phyloP scores from a whole-genome alignment of 2,113 vertebrate species.

The Neotoma lepida region DNA sequence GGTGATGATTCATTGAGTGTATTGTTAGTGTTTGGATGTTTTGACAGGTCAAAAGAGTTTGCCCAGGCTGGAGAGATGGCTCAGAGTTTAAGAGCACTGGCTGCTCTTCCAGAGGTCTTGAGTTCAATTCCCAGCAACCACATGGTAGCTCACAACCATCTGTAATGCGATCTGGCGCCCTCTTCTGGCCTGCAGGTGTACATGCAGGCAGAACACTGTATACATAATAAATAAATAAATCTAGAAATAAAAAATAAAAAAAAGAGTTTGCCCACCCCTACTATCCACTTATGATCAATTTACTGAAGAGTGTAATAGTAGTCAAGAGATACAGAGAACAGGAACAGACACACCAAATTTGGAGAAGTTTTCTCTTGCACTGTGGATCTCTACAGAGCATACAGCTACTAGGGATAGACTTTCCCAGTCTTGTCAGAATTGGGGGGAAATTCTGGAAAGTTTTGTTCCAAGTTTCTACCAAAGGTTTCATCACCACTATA shows the following conservation, averaged over 20 bases:
- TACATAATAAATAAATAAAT: too few relatives aligned
- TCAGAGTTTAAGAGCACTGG: too few relatives aligned
- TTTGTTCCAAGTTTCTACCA: not conserved
- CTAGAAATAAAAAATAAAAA: too few relatives aligned
- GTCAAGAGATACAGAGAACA: not conserved
- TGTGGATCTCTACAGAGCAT: not conserved
- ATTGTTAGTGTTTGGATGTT: not conserved
- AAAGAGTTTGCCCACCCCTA: not conserved
- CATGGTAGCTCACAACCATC: too few relatives aligned
- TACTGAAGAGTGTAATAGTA: not conserved
- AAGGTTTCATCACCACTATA: conserved; percentile 21
- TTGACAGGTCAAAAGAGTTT: not conserved
- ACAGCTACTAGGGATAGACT: not conserved
- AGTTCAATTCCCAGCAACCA: too few relatives aligned
- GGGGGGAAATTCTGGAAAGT: not conserved
- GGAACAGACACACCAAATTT: not conserved
- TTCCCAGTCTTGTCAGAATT: not conserved
- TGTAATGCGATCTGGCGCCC: too few relatives aligned
- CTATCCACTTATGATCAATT: conserved; percentile 30
- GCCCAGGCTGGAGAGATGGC: too few relatives aligned
- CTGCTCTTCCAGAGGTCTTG: too few relatives aligned
- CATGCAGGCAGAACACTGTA: too few relatives aligned
- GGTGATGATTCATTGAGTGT: not conserved
- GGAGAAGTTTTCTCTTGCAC: not conserved
- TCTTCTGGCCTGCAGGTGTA: too few relatives aligned